Percentiles rank a stretch among this genome's conserved stretches.
Evolutionary conservation across 2,797 vertebrate genomes (phyloP).

Genomic region (Periparus ater): DNA sequence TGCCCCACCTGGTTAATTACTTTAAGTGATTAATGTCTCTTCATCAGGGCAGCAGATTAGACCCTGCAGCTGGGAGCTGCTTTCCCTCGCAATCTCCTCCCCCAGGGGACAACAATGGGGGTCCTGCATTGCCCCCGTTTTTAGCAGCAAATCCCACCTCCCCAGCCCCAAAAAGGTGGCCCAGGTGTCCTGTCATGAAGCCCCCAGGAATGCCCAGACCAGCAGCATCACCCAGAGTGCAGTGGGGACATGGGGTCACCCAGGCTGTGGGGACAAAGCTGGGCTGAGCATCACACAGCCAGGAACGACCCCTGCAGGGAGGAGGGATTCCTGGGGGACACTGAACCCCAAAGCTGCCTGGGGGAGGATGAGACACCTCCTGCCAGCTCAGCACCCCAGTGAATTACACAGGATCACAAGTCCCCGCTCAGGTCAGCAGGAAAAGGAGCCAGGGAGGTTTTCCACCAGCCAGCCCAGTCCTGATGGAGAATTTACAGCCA

Average conservation of each 20-base stretch:
- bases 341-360: background rate
- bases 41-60: background rate
- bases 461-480: background rate
- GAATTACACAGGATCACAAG: background rate
- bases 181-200: fast-evolving
- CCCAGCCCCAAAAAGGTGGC: background rate
- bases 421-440: background rate
- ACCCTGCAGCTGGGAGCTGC: background rate
- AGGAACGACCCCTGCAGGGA: background rate
- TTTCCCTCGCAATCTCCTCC: background rate
- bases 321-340: background rate
- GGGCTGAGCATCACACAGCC: background rate
- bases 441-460: constrained; percentile 27
- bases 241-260: fast-evolving
- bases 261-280: background rate
- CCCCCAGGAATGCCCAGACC: background rate
- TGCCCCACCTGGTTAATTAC: background rate
- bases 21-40: background rate
- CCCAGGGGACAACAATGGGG: background rate
- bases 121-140: background rate
- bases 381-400: background rate
- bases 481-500: background rate
- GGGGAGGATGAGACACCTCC: background rate
- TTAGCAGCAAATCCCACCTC: background rate
- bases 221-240: fast-evolving